Conservation (phyloP, 1,140 invertebrate species). For the Orchestia grillus region DNA sequence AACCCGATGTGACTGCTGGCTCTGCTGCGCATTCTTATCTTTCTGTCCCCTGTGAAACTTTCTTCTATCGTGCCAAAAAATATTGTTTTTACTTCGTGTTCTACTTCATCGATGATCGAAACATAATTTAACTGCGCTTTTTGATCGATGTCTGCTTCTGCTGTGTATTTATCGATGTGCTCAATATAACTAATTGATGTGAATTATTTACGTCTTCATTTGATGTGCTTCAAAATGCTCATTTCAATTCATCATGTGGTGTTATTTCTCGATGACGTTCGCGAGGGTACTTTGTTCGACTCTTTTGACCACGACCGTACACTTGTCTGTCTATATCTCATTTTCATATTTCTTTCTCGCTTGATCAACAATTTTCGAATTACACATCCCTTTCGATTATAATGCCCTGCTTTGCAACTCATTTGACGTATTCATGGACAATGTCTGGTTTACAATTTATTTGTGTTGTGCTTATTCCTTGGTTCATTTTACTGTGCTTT, state of each 20-base stretch:
- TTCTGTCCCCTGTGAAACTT: background rate
- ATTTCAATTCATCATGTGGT: background rate
- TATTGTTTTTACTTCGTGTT: background rate
- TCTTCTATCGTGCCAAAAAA: background rate
- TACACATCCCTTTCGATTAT: background rate
- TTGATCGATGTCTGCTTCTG: conserved; percentile 3
- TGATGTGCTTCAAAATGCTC: background rate
- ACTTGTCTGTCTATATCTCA: background rate
- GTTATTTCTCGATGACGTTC: background rate
- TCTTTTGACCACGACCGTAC: background rate
- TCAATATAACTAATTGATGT: background rate
- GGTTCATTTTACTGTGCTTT: background rate
- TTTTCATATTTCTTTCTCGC: background rate
- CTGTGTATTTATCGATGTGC: conserved; percentile 25
- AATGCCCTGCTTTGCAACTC: background rate
- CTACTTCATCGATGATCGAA: background rate
- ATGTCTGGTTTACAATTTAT: background rate
- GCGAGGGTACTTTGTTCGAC: background rate
- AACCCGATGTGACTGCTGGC: background rate
- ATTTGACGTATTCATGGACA: background rate
- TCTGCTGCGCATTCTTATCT: background rate
- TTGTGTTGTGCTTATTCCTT: background rate
- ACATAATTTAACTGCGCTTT: background rate
- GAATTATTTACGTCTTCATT: background rate
- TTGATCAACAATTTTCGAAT: background rate